A percentile compares a stretch with the other conserved stretches of the same genome.
These are phyloP conservation scores for Epinephelus cyanopodus DNA, from an alignment of 2,113 vertebrate species.

Conservation along the genomic window DNA sequence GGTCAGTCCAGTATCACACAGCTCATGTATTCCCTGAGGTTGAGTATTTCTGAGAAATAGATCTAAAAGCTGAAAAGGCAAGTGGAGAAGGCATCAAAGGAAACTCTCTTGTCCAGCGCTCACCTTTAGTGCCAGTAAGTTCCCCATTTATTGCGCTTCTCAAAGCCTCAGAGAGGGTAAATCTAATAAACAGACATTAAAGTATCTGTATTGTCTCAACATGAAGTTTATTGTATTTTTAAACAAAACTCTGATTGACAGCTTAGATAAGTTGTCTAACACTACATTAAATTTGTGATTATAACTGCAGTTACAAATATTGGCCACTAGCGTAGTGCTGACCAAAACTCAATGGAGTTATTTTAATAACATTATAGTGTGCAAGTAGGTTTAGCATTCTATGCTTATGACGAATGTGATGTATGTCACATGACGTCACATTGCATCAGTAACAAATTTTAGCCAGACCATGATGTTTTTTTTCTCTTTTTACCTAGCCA, in stretches of 20 bases:
- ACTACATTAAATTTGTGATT: background rate
- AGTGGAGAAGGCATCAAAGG: slow-evolving; percentile 14
- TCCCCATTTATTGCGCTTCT: slow-evolving; percentile 10
- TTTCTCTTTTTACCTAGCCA: no score
- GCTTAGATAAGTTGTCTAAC: no score
- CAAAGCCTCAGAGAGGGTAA: background rate
- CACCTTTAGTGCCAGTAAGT: background rate
- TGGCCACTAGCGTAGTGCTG: background rate
- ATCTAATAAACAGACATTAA: background rate
- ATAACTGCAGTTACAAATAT: background rate
- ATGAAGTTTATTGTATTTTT: no score
- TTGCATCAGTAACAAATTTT: no score
- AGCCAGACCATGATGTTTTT: no score
- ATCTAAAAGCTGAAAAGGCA: background rate
- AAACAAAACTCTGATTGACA: no score
- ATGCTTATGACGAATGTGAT: no score
- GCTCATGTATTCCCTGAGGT: slow-evolving; percentile 17
- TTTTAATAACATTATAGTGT: no score
- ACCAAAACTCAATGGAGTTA: no score
- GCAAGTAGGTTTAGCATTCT: no score
- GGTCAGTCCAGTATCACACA: background rate
- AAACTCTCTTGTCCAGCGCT: background rate
- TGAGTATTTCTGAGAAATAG: slow-evolving; percentile 3
- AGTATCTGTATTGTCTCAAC: no score
- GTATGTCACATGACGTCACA: no score